These are phyloP conservation scores for Monochamus saltuarius DNA, from an alignment of 1,140 invertebrate genomes.

Conservation along the genomic window DNA sequence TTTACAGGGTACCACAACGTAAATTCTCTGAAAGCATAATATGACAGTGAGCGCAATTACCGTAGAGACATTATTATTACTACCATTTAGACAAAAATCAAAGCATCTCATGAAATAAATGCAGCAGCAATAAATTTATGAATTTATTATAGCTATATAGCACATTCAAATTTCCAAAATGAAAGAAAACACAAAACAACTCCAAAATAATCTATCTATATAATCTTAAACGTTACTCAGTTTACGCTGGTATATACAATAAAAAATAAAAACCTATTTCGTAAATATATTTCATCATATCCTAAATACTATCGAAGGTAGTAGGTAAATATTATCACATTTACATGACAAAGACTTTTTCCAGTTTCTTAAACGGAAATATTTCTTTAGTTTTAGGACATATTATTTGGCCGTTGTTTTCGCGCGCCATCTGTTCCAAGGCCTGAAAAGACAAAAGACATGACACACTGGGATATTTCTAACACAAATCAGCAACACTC, in stretches of 20 bases:
- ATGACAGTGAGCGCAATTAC: too few species aligned
- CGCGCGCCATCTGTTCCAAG: conserved; percentile 81
- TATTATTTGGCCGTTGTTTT: conserved; percentile 83
- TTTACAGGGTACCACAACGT: too few species aligned
- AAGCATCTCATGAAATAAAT: too few species aligned
- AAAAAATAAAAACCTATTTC: neutral
- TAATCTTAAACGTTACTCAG: too few species aligned
- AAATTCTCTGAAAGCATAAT: too few species aligned
- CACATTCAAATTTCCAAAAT: conserved; percentile 14
- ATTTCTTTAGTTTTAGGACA: conserved; percentile 91
- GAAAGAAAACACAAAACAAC: neutral
- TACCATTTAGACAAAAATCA: too few species aligned
- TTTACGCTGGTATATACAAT: conserved; percentile 8
- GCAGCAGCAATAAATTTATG: too few species aligned
- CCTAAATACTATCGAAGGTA: conserved; percentile 13
- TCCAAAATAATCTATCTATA: too few species aligned
- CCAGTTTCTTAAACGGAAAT: conserved; percentile 84
- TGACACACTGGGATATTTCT: too few species aligned
- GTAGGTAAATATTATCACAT: conserved; percentile 20
- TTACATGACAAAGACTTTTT: conserved; percentile 97
- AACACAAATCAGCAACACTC: too few species aligned
- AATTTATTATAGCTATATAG: conserved; percentile 1
- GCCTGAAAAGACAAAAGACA: conserved; percentile 61
- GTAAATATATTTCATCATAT: neutral
- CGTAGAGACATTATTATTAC: too few species aligned